phyloP scores from a whole-genome alignment of 2,888 invertebrate genomes.

The Artemia sp. region DNA sequence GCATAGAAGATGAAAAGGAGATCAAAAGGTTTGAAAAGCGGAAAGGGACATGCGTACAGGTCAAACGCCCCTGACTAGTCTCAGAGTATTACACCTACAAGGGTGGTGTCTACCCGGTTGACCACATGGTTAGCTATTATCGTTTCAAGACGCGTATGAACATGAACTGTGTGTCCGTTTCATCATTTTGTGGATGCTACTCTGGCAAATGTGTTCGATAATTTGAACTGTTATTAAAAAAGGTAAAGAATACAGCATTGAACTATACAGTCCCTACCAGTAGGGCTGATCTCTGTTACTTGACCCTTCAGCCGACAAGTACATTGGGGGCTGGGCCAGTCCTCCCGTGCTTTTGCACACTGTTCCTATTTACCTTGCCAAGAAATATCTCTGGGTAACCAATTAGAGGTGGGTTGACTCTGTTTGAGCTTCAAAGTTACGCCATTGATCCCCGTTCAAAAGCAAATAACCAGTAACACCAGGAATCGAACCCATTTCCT shows the following conservation, averaged over 20 bases:
- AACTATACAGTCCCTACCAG: too few species aligned
- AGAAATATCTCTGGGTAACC: background rate
- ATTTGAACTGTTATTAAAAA: background rate
- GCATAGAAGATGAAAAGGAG: slow-evolving; percentile 26
- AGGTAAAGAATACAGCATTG: too few species aligned
- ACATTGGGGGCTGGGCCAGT: background rate
- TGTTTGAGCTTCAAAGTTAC: too few species aligned
- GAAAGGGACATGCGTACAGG: slow-evolving; percentile 23
- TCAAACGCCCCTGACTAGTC: slow-evolving; percentile 28
- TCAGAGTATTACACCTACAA: slow-evolving; percentile 28
- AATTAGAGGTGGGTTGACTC: too few species aligned
- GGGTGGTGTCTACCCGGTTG: slow-evolving; percentile 28
- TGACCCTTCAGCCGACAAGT: too few species aligned
- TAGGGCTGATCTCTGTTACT: too few species aligned
- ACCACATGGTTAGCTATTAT: slow-evolving; percentile 29
- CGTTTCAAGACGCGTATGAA: slow-evolving; percentile 27
- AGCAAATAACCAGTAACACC: too few species aligned
- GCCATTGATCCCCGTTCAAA: too few species aligned
- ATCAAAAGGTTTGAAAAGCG: slow-evolving; percentile 25
- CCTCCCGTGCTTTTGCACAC: background rate
- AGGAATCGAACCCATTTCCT: too few species aligned
- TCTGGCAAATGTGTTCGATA: background rate
- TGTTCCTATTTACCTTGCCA: background rate
- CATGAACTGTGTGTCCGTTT: slow-evolving; percentile 29
- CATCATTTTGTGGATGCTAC: slow-evolving; percentile 19